Evolutionary conservation across 2,113 vertebrate genomes (phyloP), one percentile per base, ranked within the genome.

Genomic region (Apistogramma diplotaenia): DNA sequence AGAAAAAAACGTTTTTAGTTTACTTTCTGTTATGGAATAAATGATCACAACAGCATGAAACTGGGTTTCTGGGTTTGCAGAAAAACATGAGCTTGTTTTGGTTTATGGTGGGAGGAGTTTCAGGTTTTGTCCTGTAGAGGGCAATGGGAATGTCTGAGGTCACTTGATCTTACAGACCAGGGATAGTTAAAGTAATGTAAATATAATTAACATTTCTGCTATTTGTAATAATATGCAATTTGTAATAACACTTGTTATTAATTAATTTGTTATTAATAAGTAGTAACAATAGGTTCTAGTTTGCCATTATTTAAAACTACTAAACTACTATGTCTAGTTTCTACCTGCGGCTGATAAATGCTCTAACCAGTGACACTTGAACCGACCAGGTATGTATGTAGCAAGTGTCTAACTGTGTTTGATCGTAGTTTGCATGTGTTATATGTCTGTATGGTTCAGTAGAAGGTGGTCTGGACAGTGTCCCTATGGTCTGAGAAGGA

Each of bases 401-500:
- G 62, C 23, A 67, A 67, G 21, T 70, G 40, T 49, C 62, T 49
- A 49, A 49, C 62, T n/a, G 25, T 16, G 29, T 49, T 78, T 65
- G 31, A n/a, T 74, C 23, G 51, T 46, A 60, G 23, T 53, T 65
- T 76, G 70, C 80, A 18, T 27, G 10, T 60, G 83, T 70, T 81
- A 73, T 60, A 35, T 74, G 80, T 43, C 2, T 43, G 55, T 83
- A 61, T 35, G 18, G 23, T 53, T 70, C 15, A 13, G 82, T 33
- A 37, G 49, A 73, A 37, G 15, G 31, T 76, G 93, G 90, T 95
- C 95, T 96, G 95, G 94, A 95, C 92, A 95, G 92, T 94, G 94
- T 96, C 91, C 91, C 85, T 29, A 61, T 92, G 87, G 89, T 93
- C 94, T 93, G 90, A 93, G 93, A 94, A 90, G 95, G 94, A 96